Percentiles rank a stretch among this genome's conserved stretches.
Conservation (phyloP, 1,140 invertebrate species). For the Sipha flava region DNA sequence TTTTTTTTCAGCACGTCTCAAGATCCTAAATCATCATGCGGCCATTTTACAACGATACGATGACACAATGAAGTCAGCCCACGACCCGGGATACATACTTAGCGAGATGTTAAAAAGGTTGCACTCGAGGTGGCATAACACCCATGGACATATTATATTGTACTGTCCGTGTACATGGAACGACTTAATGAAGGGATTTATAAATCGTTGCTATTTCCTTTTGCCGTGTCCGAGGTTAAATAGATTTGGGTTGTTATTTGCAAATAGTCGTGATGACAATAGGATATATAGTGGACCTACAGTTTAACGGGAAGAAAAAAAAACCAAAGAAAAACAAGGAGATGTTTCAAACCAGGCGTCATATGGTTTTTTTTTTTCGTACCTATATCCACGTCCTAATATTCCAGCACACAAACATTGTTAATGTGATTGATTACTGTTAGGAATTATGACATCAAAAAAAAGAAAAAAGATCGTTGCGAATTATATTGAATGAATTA, state of each 20-base stretch:
- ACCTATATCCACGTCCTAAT: neutral
- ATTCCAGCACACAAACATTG: neutral
- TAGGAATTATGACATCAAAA: neutral
- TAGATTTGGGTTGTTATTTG: slow-evolving; percentile 12
- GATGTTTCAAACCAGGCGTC: neutral
- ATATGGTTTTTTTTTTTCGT: neutral
- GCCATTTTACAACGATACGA: neutral
- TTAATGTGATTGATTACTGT: neutral
- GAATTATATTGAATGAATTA: neutral
- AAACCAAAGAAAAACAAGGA: neutral
- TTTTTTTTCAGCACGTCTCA: neutral
- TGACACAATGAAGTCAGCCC: neutral
- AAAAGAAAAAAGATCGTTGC: neutral
- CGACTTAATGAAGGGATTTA: slow-evolving; percentile 30
- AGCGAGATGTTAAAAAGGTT: neutral
- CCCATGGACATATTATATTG: neutral
- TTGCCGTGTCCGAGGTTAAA: neutral
- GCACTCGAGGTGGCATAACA: neutral
- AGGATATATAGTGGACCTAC: neutral
- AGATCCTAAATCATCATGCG: slow-evolving; percentile 10
- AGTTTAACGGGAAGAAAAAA: neutral
- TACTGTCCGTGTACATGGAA: neutral
- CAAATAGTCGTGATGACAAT: slow-evolving; percentile 16
- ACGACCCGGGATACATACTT: neutral
- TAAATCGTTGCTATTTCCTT: neutral